A percentile compares a stretch with the other conserved stretches of the same genome.
phyloP scores from a whole-genome alignment of 2,797 vertebrate genomes.

The Melanogrammus aeglefinus region DNA sequence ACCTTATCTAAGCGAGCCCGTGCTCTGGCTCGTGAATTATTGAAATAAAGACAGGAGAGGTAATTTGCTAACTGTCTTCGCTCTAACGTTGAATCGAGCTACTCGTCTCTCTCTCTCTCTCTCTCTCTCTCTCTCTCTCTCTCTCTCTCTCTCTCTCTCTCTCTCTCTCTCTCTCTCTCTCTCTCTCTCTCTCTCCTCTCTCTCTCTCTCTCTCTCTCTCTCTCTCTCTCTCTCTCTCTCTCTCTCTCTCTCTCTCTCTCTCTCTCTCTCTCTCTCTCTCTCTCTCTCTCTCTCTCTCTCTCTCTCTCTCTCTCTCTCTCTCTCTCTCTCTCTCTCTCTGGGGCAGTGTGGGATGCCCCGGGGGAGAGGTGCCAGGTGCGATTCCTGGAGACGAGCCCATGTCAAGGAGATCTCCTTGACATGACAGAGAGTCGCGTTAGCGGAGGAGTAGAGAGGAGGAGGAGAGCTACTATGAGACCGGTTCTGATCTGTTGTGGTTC shows the following conservation, averaged over 20 bases:
- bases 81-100: slow-evolving; percentile 68
- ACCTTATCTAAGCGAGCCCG: slow-evolving; percentile 49
- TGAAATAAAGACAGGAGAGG: slow-evolving; percentile 74
- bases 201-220: background rate
- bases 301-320: background rate
- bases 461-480: background rate
- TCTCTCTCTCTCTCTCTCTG: background rate
- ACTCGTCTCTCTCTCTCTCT: slow-evolving; percentile 57
- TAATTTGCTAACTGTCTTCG: slow-evolving; percentile 78
- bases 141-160: no score
- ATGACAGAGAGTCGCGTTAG: slow-evolving; percentile 41
- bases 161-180: background rate
- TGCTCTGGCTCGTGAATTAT: slow-evolving; percentile 67
- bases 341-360: slow-evolving; percentile 58
- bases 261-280: background rate
- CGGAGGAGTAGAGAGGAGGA: background rate
- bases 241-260: background rate
- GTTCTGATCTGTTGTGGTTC: background rate
- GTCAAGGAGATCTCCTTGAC: slow-evolving; percentile 60
- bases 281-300: background rate
- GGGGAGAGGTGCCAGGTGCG: slow-evolving; percentile 74
- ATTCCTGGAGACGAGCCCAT: slow-evolving; percentile 52
- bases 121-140: no score
- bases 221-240: background rate
- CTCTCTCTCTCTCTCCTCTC: background rate